Conservation (phyloP, 92 coral and sea anemone genomes). For the Porites cylindrica region DNA sequence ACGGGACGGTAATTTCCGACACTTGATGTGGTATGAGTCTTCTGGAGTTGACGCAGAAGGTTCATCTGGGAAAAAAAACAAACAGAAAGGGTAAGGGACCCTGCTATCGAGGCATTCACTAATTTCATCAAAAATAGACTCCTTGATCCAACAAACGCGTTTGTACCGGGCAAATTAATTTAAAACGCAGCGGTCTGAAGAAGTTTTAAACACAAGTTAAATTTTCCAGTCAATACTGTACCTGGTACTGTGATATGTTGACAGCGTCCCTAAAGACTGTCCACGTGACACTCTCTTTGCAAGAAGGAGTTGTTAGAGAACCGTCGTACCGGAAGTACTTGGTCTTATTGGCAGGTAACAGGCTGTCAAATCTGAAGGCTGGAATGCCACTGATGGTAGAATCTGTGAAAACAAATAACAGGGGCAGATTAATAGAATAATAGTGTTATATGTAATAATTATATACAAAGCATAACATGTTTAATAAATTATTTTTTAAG, state of each 20-base stretch:
- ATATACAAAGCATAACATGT: too few species aligned
- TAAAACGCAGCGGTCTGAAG: too few species aligned
- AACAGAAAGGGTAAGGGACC: background rate
- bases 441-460: background rate
- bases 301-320: slow-evolving; percentile 32
- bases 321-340: slow-evolving; percentile 47
- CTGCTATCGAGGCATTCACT: background rate
- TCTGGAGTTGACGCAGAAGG: slow-evolving; percentile 6
- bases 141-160: background rate
- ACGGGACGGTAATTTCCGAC: slow-evolving; percentile 77
- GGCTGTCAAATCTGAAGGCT: background rate
- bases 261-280: slow-evolving; percentile 41
- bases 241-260: slow-evolving; percentile 24
- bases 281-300: slow-evolving; percentile 43
- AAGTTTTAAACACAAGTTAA: too few species aligned
- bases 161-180: background rate
- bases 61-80: background rate
- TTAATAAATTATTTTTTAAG: too few species aligned
- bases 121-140: background rate
- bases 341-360: slow-evolving; percentile 12
- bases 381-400: background rate
- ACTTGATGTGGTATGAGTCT: slow-evolving; percentile 2
- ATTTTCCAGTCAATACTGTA: background rate
- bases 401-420: slow-evolving; percentile 12
- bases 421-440: background rate